Evolutionary conservation across 30 jellyfish, hydroid and myxozoan species (phyloP), one percentile per base, ranked within the genome.

Genomic region (Sanderia malayensis): DNA sequence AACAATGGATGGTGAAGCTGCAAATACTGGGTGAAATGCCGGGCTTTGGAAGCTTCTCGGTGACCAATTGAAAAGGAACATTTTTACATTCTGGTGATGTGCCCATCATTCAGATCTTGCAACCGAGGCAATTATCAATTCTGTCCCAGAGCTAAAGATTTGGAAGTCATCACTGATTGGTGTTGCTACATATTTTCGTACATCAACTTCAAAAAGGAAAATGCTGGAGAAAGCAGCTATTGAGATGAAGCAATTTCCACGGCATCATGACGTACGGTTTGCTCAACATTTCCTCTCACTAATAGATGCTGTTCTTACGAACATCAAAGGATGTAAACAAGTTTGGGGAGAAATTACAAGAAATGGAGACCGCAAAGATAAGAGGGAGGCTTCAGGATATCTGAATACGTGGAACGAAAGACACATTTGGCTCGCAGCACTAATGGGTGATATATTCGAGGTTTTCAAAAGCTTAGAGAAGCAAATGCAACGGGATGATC

Each of bases 51-150:
- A 55, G 55, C 75, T 73, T 52, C 60, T 73, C 25, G 21, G 60
- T 2, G 85, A 73, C 55, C 85, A 73, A 19, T 73, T 34, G 27
- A 55, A 73, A 52, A 30, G 75, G 55, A 52, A 73, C 17, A 73
- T 73, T 55, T 53, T 53, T 60, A 44, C 85, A 55, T 53, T 73
- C 57, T 73, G 85, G 74, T 55, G 73, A 31, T 55, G 75, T 27
- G 85, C 74, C 69, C 89, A 84, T 53, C 52, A 72, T 10, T 30
- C 85, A 32, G 80, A 72, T 58, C 67, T 66, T 62, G 71, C 95
- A 44, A 63, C 67, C 33, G 73, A 84, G 84, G 64, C 77, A 41
- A 33, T 85, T 34, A 31, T 85, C n/a, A 24, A 76, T 21, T 52
- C 91, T 73, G 74, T 61, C 47, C 75, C 83, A 26, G 76, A 49